phyloP scores from a whole-genome alignment of 1,140 invertebrate species.

The Drosophila sucinea region DNA sequence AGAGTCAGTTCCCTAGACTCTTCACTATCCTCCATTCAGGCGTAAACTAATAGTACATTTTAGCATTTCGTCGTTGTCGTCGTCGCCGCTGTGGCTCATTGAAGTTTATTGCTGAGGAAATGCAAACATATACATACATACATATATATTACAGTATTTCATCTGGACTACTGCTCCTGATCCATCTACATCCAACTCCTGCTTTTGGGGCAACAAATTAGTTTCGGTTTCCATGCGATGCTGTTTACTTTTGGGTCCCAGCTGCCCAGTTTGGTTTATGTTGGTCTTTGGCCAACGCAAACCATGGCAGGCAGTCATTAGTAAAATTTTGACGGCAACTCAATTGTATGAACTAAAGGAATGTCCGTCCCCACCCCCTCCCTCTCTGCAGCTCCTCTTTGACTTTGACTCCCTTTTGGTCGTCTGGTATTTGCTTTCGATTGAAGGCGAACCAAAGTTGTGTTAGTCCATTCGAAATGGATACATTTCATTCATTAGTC shows the following conservation, averaged over 20 bases:
- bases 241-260: conserved; percentile 50
- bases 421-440: conserved; percentile 31
- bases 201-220: conserved; percentile 63
- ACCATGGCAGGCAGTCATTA: conserved; percentile 57
- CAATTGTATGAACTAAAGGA: conserved; percentile 28
- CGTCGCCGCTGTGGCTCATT: conserved; percentile 61
- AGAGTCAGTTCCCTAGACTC: not conserved
- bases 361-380: not conserved
- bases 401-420: conserved; percentile 31
- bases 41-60: conserved; percentile 69
- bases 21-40: conserved; percentile 27
- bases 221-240: conserved; percentile 63
- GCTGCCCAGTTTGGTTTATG: conserved; percentile 29
- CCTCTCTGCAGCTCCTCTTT: conserved; percentile 6
- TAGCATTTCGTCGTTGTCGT: conserved; percentile 58
- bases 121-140: conserved; percentile 71
- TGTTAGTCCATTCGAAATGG: conserved; percentile 3
- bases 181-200: conserved; percentile 31
- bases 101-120: conserved; percentile 74
- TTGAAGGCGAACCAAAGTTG: conserved; percentile 4
- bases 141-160: conserved; percentile 66
- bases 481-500: conserved; percentile 12
- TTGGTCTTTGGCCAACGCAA: conserved; percentile 28
- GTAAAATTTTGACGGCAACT: conserved; percentile 68
- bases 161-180: not conserved